These are phyloP conservation scores for Pocillopora verrucosa DNA, from an alignment of 64 coral and sea anemone genomes.

Conservation along the genomic window DNA sequence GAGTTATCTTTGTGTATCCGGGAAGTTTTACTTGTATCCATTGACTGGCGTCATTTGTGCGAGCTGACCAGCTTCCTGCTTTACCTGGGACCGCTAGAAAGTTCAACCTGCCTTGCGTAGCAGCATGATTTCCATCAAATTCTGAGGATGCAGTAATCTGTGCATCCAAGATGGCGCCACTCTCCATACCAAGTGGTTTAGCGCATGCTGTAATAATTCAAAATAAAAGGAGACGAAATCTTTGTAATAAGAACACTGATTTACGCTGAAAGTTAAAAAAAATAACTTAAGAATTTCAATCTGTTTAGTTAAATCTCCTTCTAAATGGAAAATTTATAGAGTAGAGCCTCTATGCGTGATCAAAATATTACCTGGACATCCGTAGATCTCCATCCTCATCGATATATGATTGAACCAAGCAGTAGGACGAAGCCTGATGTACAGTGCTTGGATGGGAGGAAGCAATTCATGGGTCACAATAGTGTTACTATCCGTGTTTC, in stretches of 20 bases:
- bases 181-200: no score
- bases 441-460: not conserved
- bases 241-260: no score
- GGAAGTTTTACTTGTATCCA: slow-evolving; percentile 31
- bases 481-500: slow-evolving; percentile 13
- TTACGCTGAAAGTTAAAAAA: no score
- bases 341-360: no score
- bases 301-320: no score
- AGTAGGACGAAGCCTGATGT: not conserved
- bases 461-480: not conserved
- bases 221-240: no score
- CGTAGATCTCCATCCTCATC: slow-evolving; percentile 52
- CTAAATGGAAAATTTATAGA: no score
- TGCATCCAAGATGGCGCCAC: not conserved
- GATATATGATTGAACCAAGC: not conserved
- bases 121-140: not conserved
- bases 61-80: slow-evolving; percentile 24
- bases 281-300: no score
- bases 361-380: not conserved
- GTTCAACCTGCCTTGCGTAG: not conserved
- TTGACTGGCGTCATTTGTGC: not conserved
- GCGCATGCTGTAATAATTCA: no score
- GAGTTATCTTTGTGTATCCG: not conserved
- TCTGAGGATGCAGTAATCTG: slow-evolving; percentile 19
- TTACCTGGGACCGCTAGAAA: not conserved